Percentiles rank a stretch among this genome's conserved stretches.
phyloP scores from a whole-genome alignment of 2,888 invertebrate genomes.

The Chrysolina americana region DNA sequence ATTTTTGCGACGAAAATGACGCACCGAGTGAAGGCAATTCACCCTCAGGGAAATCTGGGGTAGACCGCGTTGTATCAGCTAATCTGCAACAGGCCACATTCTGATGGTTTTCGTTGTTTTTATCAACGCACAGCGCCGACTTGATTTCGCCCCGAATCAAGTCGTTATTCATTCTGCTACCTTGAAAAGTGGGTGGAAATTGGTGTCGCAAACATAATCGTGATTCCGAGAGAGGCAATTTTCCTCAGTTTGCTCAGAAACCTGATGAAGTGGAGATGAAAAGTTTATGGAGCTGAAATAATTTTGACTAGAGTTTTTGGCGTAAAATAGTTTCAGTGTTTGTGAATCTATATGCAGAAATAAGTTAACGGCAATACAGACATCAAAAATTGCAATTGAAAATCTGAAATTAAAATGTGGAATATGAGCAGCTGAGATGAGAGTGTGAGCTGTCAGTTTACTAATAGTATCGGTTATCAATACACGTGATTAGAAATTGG shows the following conservation, averaged over 20 bases:
- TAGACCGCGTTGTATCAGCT: conserved; percentile 54
- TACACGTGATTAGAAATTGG: too few species aligned
- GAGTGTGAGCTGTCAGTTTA: too few species aligned
- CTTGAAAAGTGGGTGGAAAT: conserved; percentile 16
- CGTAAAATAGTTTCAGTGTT: too few species aligned
- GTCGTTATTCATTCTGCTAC: conserved; percentile 19
- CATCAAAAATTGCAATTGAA: too few species aligned
- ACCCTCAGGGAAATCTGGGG: conserved; percentile 60
- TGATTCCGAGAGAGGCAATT: neutral
- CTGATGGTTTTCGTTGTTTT: conserved; percentile 46
- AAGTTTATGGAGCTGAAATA: too few species aligned
- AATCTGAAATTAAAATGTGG: too few species aligned
- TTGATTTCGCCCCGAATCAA: conserved; percentile 28
- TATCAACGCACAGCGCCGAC: conserved; percentile 29
- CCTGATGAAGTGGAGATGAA: neutral
- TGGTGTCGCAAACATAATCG: neutral
- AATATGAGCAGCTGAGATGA: too few species aligned
- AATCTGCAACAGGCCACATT: conserved; percentile 56
- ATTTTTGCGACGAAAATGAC: conserved; percentile 45
- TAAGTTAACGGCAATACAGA: too few species aligned
- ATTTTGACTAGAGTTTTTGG: too few species aligned
- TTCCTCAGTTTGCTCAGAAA: neutral
- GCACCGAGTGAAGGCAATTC: conserved; percentile 50
- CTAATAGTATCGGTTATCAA: too few species aligned
- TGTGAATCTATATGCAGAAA: too few species aligned